A percentile compares a stretch with the other conserved stretches of the same genome.
Evolutionary conservation across 2,797 vertebrate species (phyloP).

Genomic region (Cryptoblepharus egeriae): DNA sequence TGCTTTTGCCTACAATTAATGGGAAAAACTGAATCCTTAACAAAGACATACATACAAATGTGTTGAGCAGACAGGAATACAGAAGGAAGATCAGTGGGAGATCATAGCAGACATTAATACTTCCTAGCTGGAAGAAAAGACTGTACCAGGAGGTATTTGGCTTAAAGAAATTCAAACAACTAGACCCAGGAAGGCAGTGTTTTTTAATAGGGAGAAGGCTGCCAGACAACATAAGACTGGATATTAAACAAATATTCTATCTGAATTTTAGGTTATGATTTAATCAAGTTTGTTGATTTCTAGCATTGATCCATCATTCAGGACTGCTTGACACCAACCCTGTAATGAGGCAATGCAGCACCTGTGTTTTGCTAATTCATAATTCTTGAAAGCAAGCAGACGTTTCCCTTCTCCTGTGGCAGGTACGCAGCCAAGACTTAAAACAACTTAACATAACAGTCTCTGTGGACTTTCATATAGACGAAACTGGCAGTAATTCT

Average conservation of each 20-base stretch:
- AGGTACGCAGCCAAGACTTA: background rate
- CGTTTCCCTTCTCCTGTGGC: background rate
- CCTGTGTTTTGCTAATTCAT: background rate
- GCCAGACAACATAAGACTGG: background rate
- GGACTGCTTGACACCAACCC: background rate
- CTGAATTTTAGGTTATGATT: slow-evolving; percentile 19
- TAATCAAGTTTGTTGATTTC: background rate
- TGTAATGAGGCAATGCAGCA: background rate
- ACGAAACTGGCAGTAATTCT: background rate
- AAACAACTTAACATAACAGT: background rate
- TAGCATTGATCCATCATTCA: background rate
- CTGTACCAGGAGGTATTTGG: slow-evolving; percentile 14
- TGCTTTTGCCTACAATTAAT: background rate
- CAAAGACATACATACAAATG: slow-evolving; percentile 12
- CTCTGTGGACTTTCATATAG: background rate
- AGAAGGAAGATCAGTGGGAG: slow-evolving; percentile 34
- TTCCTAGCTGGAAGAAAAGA: slow-evolving; percentile 30
- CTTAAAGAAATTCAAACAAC: slow-evolving; percentile 6
- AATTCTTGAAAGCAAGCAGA: background rate
- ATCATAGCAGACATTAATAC: slow-evolving; percentile 11
- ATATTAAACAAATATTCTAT: background rate
- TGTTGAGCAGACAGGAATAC: slow-evolving; percentile 6
- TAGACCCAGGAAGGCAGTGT: background rate
- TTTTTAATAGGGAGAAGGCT: background rate
- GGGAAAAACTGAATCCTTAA: slow-evolving; percentile 7